Conservation (phyloP, 2,888 invertebrate species). For the Clepsis dumicolana region DNA sequence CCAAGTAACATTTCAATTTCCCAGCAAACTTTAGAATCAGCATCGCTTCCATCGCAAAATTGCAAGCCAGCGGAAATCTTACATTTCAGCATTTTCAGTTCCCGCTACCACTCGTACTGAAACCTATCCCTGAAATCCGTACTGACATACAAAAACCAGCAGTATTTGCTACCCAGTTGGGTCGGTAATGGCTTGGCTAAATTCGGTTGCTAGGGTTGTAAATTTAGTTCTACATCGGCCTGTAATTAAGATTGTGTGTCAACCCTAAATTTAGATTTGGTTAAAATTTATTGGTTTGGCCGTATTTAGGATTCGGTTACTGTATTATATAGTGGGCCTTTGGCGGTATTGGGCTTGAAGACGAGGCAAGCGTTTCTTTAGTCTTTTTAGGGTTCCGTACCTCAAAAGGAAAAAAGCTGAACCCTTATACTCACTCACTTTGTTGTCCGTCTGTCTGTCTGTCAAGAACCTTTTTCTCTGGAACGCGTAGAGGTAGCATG, state of each 20-base stretch:
- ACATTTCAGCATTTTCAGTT: slow-evolving; percentile 33
- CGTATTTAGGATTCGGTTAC: slow-evolving; percentile 46
- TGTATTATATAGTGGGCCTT: slow-evolving; percentile 16
- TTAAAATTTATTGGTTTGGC: slow-evolving; percentile 70
- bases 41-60: not conserved
- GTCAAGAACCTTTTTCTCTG: too few relatives aligned
- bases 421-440: too few relatives aligned
- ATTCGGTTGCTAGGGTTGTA: slow-evolving; percentile 56
- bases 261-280: slow-evolving; percentile 71
- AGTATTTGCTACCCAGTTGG: not conserved
- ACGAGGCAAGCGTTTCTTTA: too few relatives aligned
- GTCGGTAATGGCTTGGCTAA: not conserved
- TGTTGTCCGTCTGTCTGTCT: too few relatives aligned
- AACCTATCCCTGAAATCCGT: slow-evolving; percentile 6
- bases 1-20: too few relatives aligned
- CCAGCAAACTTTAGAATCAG: slow-evolving; percentile 1
- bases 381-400: too few relatives aligned
- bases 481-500: too few relatives aligned
- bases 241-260: slow-evolving; percentile 80
- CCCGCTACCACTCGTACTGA: slow-evolving; percentile 19
- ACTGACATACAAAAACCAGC: slow-evolving; percentile 9
- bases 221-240: slow-evolving; percentile 67
- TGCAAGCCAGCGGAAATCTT: slow-evolving; percentile 12
- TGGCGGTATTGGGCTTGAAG: too few relatives aligned
- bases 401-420: too few relatives aligned